These are phyloP conservation scores for Andricus grossulariae DNA, from an alignment of 1,140 invertebrate genomes.

Conservation along the genomic window DNA sequence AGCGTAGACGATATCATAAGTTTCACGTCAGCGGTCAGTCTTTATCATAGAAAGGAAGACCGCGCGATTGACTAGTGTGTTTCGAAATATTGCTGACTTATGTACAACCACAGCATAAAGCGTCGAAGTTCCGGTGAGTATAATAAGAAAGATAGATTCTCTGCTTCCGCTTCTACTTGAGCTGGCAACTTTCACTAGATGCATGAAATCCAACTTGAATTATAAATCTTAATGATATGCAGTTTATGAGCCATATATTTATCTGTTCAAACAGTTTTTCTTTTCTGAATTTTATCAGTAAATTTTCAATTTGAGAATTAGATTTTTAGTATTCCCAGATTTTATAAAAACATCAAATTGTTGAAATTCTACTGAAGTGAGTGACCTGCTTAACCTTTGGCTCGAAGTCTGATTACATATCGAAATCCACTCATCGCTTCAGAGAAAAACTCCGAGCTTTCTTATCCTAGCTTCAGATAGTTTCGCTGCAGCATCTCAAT, in stretches of 20 bases:
- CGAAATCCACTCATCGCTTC: neutral
- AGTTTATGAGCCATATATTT: neutral
- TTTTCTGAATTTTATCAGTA: too few species aligned
- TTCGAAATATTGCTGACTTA: slow-evolving; percentile 16
- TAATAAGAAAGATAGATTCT: slow-evolving; percentile 5
- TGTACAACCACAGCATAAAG: slow-evolving; percentile 5
- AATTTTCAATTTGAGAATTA: too few species aligned
- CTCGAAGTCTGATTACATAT: slow-evolving; percentile 8
- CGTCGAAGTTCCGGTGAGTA: slow-evolving; percentile 24
- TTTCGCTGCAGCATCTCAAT: too few species aligned
- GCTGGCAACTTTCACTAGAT: neutral
- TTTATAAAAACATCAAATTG: too few species aligned
- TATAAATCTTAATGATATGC: neutral
- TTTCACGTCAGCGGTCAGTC: neutral
- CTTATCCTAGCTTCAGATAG: too few species aligned
- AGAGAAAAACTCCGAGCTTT: too few species aligned
- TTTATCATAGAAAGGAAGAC: neutral
- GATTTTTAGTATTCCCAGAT: too few species aligned
- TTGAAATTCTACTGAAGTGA: neutral
- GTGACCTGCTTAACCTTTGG: neutral
- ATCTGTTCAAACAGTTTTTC: too few species aligned
- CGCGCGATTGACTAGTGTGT: neutral
- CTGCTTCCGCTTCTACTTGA: neutral
- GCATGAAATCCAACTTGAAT: neutral
- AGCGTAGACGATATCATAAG: neutral